These are phyloP conservation scores for Mungos mungo DNA, from an alignment of 2,113 vertebrate species.

Conservation along the genomic window DNA sequence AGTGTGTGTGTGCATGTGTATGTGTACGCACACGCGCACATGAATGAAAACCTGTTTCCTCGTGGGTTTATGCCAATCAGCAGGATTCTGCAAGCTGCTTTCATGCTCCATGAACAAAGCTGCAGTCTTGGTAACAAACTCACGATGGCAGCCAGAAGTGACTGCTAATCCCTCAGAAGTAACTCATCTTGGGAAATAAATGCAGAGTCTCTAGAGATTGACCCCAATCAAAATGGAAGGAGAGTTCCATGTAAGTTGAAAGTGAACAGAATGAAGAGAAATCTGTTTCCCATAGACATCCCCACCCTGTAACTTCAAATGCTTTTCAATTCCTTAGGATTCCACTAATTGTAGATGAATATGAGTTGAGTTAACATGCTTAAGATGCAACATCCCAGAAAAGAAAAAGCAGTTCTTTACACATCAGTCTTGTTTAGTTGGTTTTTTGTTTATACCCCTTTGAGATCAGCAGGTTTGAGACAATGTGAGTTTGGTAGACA, in stretches of 20 bases:
- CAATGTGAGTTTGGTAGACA: neutral
- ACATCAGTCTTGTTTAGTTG: neutral
- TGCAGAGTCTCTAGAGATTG: neutral
- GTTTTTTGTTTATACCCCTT: neutral
- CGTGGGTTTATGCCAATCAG: neutral
- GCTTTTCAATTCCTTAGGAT: neutral
- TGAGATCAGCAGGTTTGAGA: neutral
- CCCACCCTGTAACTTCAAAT: neutral
- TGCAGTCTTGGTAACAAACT: neutral
- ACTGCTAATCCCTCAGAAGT: neutral
- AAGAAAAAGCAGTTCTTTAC: neutral
- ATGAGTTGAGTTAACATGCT: neutral
- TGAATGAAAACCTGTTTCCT: neutral
- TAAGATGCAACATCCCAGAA: neutral
- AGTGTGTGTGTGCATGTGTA: neutral
- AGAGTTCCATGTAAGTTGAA: neutral
- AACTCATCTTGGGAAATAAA: neutral
- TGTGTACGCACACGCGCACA: neutral
- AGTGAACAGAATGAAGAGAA: neutral
- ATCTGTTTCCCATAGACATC: neutral
- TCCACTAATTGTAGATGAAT: neutral
- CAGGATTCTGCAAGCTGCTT: neutral
- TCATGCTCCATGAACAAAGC: neutral
- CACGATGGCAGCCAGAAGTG: neutral
- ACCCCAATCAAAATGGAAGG: neutral